These are phyloP conservation scores for Cheilosia grossa DNA, from an alignment of 2,888 invertebrate genomes.

Conservation along the genomic window DNA sequence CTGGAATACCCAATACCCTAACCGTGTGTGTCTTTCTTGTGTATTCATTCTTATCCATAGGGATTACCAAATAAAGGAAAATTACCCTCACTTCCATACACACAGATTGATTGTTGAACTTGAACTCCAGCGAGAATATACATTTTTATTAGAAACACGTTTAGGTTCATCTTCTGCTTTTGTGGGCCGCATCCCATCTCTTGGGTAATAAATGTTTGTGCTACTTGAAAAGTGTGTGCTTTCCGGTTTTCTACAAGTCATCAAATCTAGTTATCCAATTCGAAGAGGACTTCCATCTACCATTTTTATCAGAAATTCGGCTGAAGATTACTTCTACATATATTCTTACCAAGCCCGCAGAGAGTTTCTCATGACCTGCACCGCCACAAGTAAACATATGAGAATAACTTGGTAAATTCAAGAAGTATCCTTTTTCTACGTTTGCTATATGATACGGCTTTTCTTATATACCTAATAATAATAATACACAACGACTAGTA, in stretches of 20 bases:
- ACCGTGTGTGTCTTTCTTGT: no score
- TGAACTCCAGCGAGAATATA: conserved; percentile 26
- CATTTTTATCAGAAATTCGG: neutral
- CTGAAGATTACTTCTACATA: neutral
- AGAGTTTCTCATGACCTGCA: neutral
- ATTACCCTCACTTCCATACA: conserved; percentile 13
- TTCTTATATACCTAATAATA: conserved; percentile 16
- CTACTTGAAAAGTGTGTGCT: conserved; percentile 11
- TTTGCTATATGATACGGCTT: neutral
- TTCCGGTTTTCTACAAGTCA: neutral
- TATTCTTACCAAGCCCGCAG: neutral
- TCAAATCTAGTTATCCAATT: conserved; percentile 36
- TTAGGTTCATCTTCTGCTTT: conserved; percentile 3
- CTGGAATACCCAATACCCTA: no score
- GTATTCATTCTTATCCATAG: no score
- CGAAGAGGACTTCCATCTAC: neutral
- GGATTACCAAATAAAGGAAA: no score
- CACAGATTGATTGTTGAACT: conserved; percentile 28
- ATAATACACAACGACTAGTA: neutral
- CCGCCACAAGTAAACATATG: neutral
- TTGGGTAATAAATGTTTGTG: conserved; percentile 28
- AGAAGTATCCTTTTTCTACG: neutral
- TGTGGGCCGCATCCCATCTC: neutral
- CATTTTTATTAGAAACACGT: conserved; percentile 38
- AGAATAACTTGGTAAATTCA: neutral